Conservation (phyloP, 1,140 invertebrate genomes). For the Hyles euphorbiae region DNA sequence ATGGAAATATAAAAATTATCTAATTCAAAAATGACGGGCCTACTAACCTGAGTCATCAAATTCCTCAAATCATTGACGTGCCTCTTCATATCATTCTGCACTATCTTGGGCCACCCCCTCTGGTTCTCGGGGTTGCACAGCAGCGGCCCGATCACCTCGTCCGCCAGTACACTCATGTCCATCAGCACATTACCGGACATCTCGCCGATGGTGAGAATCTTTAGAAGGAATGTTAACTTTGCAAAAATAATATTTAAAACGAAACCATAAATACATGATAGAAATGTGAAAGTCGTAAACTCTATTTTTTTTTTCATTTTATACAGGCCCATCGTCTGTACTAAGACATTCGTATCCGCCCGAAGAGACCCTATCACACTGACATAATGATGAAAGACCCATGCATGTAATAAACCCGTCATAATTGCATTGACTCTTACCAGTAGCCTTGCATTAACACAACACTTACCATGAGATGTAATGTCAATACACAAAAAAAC, state of each 20-base stretch:
- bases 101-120: conserved; percentile 83
- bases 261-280: too few relatives aligned
- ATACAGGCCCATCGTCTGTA: too few relatives aligned
- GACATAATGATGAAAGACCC: too few relatives aligned
- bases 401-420: too few relatives aligned
- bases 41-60: conserved; percentile 81
- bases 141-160: conserved; percentile 87
- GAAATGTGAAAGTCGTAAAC: too few relatives aligned
- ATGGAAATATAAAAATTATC: not conserved
- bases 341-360: too few relatives aligned
- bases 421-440: too few relatives aligned
- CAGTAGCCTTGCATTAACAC: too few relatives aligned
- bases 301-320: too few relatives aligned
- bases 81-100: conserved; percentile 83
- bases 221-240: conserved; percentile 9
- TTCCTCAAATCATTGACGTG: conserved; percentile 86
- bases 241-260: not conserved
- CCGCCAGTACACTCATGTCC: conserved; percentile 85
- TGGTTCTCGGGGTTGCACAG: conserved; percentile 83
- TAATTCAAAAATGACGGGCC: not conserved
- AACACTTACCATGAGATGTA: too few relatives aligned
- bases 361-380: too few relatives aligned
- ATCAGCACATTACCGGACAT: conserved; percentile 86
- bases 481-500: too few relatives aligned
- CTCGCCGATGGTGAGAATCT: conserved; percentile 85